Conservation (phyloP, 2,797 vertebrate species). For the Poecilia gillii region DNA sequence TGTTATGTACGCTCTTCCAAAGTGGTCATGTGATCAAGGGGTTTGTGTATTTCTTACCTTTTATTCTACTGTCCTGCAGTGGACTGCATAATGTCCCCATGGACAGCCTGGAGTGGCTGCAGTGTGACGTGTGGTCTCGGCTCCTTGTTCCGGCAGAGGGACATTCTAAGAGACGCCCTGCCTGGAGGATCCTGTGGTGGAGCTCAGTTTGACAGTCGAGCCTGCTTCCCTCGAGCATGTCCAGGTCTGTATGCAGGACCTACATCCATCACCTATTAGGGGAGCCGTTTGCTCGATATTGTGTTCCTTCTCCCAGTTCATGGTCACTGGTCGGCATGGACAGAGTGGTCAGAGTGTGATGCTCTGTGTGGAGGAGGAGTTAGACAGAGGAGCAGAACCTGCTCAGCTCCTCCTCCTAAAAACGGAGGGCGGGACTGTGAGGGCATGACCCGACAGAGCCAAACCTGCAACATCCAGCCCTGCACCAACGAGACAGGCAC, state of each 20-base stretch:
- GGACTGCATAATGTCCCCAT: conserved; percentile 84
- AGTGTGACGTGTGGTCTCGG: conserved; percentile 89
- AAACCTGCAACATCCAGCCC: conserved; percentile 84
- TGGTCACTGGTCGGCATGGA: conserved; percentile 87
- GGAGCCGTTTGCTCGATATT: accelerated
- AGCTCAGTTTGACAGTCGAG: conserved; percentile 81
- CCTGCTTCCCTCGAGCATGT: conserved; percentile 88
- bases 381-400: conserved; percentile 80
- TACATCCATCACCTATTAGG: not conserved
- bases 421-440: conserved; percentile 84
- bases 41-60: not conserved
- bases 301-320: conserved; percentile 72
- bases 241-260: conserved; percentile 76
- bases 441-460: conserved; percentile 81
- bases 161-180: conserved; percentile 78
- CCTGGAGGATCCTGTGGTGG: conserved; percentile 79
- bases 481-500: conserved; percentile 69
- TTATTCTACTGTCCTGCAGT: conserved; percentile 54
- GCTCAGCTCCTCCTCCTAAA: conserved; percentile 87
- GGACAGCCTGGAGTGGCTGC: conserved; percentile 90
- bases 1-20: not conserved
- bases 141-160: conserved; percentile 84
- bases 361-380: conserved; percentile 84
- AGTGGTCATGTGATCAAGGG: not conserved
- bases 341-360: conserved; percentile 85